Evolutionary conservation across 2,113 vertebrate species (phyloP).

Genomic region (Micromys minutus): DNA sequence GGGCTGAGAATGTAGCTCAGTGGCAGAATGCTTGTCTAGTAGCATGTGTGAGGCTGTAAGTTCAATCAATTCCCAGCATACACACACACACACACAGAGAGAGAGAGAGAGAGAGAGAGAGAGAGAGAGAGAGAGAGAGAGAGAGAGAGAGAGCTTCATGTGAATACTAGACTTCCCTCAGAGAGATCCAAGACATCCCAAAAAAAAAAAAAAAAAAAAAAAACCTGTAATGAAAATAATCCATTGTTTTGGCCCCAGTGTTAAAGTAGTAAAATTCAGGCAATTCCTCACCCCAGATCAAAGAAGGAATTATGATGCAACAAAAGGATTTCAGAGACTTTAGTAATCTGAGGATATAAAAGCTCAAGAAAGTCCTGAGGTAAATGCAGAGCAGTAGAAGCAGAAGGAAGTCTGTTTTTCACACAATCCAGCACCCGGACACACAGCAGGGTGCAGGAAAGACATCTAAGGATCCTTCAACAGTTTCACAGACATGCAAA

Average conservation of each 20-base stretch:
- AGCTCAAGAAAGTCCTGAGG: neutral
- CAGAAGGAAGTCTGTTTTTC: constrained; percentile 48
- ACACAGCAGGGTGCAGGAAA: constrained; percentile 26
- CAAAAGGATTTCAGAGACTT: constrained; percentile 38
- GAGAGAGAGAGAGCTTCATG: too few species aligned
- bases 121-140: too few species aligned
- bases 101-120: too few species aligned
- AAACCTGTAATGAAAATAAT: constrained; percentile 47
- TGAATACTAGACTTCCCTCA: constrained; percentile 5
- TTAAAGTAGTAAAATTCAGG: constrained; percentile 29
- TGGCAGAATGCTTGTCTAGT: neutral
- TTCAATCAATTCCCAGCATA: neutral
- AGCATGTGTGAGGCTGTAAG: neutral
- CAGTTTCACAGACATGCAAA: constrained; percentile 18
- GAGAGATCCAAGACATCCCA: neutral
- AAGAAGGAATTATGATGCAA: neutral
- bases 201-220: too few species aligned
- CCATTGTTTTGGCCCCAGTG: neutral
- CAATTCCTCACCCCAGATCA: neutral
- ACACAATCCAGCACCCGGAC: constrained; percentile 1
- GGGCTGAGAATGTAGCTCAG: neutral
- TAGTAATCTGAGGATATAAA: constrained; percentile 49
- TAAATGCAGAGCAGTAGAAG: neutral
- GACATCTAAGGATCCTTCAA: neutral
- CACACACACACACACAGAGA: neutral